These are phyloP conservation scores for Theocolax elegans DNA, from an alignment of 1,140 invertebrate species.

Conservation along the genomic window DNA sequence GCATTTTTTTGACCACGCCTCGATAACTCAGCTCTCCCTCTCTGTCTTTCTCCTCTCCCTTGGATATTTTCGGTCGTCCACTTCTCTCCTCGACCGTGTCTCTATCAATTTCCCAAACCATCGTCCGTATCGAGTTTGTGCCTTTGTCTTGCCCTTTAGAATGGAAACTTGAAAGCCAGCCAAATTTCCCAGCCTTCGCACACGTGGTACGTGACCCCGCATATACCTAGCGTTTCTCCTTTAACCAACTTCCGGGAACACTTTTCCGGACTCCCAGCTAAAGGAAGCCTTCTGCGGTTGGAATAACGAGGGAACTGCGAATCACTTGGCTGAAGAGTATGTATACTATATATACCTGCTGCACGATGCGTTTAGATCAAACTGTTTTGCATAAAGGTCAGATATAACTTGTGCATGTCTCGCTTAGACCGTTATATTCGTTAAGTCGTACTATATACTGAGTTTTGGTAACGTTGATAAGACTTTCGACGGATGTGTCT, in stretches of 20 bases:
- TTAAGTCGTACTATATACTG: too few relatives aligned
- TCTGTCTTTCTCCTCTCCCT: background rate
- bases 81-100: background rate
- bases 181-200: conserved; percentile 3
- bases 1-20: too few relatives aligned
- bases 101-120: background rate
- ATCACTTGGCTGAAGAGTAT: too few relatives aligned
- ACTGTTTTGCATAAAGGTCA: too few relatives aligned
- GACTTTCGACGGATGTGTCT: too few relatives aligned
- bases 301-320: conserved; percentile 4
- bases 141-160: background rate
- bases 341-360: too few relatives aligned
- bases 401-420: too few relatives aligned
- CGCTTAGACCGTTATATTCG: too few relatives aligned
- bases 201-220: background rate
- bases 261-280: conserved; percentile 20
- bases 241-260: conserved; percentile 10
- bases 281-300: background rate
- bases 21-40: background rate
- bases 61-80: background rate
- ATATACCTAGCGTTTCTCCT: background rate
- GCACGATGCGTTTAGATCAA: background rate
- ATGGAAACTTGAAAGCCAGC: conserved; percentile 23
- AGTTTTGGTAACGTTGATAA: too few relatives aligned
- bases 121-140: background rate